Evolutionary conservation across 2,888 invertebrate species (phyloP).

Genomic region (Heteromyza rotundicornis): DNA sequence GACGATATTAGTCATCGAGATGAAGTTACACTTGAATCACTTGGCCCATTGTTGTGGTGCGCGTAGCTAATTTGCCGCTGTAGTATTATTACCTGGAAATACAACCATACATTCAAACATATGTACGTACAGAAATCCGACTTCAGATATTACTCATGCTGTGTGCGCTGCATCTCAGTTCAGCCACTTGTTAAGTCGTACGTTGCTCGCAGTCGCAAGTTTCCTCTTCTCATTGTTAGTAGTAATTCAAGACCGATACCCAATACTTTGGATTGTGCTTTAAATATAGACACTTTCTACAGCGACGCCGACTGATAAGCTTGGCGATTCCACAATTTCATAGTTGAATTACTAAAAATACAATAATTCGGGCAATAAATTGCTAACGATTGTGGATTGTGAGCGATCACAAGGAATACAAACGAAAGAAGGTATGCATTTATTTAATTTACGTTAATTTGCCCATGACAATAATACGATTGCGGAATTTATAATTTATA

Average conservation of each 20-base stretch:
- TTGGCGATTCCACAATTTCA: constrained; percentile 20
- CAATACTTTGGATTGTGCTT: constrained; percentile 5
- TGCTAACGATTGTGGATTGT: too few relatives aligned
- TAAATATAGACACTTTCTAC: neutral
- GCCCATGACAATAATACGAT: neutral
- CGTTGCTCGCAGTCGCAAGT: neutral
- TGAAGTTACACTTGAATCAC: constrained; percentile 1
- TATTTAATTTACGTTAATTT: neutral
- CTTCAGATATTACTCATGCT: neutral
- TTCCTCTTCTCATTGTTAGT: too few relatives aligned
- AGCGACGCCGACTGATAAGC: constrained; percentile 2
- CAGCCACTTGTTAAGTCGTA: too few relatives aligned
- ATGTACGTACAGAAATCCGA: too few relatives aligned
- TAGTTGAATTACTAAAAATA: constrained; percentile 19
- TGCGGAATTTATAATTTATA: too few relatives aligned
- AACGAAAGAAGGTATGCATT: too few relatives aligned
- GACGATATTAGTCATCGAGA: neutral
- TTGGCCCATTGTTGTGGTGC: neutral
- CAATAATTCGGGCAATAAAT: constrained; percentile 16
- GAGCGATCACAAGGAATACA: too few relatives aligned
- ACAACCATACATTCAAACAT: neutral
- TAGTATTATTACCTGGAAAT: neutral
- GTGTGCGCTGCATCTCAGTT: neutral
- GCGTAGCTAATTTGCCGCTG: neutral
- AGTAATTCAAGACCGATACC: too few relatives aligned